Evolutionary conservation across 2,888 invertebrate genomes (phyloP), one percentile per base, ranked within the genome.

Genomic region (Temnothorax unifasciatus): DNA sequence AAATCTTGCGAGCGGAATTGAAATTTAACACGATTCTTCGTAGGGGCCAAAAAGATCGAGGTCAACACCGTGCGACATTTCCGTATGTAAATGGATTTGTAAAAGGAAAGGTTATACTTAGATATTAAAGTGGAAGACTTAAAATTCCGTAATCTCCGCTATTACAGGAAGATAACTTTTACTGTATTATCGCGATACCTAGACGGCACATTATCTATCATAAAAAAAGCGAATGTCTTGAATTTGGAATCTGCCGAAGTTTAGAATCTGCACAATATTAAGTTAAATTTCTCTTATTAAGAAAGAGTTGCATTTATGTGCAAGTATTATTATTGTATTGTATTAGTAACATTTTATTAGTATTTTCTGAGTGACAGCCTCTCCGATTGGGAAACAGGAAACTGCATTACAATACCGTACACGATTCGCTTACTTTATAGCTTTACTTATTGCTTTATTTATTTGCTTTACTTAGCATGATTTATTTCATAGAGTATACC

Each of bases 371-470:
- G 11, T 18, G n/a, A n/a, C 15, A 44, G 44, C 29, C 11, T 29
- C 4, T 3, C 29, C 29, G 44, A 76, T 76, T n/a, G 21, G n/a
- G 41, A 29, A 57, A 41, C 41, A 44, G 41, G 3, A 44, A 59
- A 81, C 59, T 59, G 47, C 79, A 18, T 2, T 47, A 81, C 38
- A 81, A 71, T 59, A 25, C 59, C 34, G 11, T 13, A 57, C 4
- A 59, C 57, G 44, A 69, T 79, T 81, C 50, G 34, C 57, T 63
- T 47, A 61, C 59, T 57, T 57, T 29, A 29, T 29, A 59, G 69
- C 47, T 81, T 76, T 79, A 71, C 71, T 69, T 79, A 66, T 44
- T 44, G 66, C 44, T 66, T 47, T 66, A 50, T 71, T 79, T 79
- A 71, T 79, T 63, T 59, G 69, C 13, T 59, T 69, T 47, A 47